Evolutionary conservation across 2,113 vertebrate genomes (phyloP).

Genomic region (Elgaria multicarinata): DNA sequence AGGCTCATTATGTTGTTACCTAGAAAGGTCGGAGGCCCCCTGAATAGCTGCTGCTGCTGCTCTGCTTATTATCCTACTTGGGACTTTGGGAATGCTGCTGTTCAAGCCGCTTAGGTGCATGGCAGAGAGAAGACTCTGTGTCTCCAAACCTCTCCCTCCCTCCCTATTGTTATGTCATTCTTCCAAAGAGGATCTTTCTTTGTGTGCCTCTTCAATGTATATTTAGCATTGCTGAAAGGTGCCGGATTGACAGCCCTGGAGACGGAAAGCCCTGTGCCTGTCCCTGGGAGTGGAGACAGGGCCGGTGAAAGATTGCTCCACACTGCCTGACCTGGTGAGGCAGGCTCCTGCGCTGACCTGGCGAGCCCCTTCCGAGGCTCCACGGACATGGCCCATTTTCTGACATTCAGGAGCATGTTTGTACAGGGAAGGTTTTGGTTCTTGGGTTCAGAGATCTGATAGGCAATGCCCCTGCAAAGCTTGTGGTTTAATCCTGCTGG

Average conservation of each 20-base stretch:
- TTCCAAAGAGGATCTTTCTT: constrained; percentile 46
- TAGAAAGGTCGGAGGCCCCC: constrained; percentile 70
- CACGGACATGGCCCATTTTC: background rate
- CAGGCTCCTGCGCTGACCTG: constrained; percentile 4
- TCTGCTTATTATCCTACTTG: constrained; percentile 63
- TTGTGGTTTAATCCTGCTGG: background rate
- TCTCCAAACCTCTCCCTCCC: constrained; percentile 22
- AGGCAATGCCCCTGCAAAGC: background rate
- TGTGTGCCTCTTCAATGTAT: background rate
- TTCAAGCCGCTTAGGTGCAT: constrained; percentile 30
- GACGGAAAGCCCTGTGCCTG: constrained; percentile 9
- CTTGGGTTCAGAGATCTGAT: background rate
- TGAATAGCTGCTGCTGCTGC: constrained; percentile 54
- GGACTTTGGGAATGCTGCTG: constrained; percentile 56
- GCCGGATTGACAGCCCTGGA: background rate
- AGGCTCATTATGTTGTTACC: constrained; percentile 78
- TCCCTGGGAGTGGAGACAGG: background rate
- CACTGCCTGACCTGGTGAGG: background rate
- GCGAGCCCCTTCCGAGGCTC: background rate
- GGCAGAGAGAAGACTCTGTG: constrained; percentile 20
- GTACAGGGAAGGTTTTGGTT: background rate
- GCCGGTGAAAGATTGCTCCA: background rate
- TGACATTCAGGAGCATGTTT: background rate
- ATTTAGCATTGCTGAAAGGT: constrained; percentile 14
- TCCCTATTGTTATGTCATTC: constrained; percentile 37